These are phyloP conservation scores for Neoseiulus cucumeris DNA, from an alignment of 1,140 invertebrate genomes.

Conservation along the genomic window DNA sequence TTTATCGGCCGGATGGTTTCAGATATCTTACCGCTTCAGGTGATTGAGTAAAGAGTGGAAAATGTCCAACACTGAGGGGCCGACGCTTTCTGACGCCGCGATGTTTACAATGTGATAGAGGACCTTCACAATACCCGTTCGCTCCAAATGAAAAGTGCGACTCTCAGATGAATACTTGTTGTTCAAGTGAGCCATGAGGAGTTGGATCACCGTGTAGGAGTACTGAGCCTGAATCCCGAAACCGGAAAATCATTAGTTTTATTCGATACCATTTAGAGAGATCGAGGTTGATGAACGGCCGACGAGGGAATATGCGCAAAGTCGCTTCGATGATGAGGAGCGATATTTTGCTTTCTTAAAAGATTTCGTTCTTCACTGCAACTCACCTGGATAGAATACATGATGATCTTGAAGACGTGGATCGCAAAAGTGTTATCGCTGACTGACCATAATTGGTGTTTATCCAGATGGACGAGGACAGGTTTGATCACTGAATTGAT, in stretches of 20 bases:
- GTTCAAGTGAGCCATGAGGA: constrained; percentile 77
- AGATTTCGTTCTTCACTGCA: no score
- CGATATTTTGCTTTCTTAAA: not conserved
- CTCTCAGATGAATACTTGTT: constrained; percentile 33
- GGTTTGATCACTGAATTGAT: constrained; percentile 69
- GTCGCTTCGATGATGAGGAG: not conserved
- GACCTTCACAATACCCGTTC: constrained; percentile 81
- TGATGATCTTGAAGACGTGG: constrained; percentile 85
- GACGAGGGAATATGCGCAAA: no score
- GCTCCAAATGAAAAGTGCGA: constrained; percentile 19
- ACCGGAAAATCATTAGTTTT: no score
- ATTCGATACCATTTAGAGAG: no score
- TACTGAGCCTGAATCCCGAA: constrained; percentile 93
- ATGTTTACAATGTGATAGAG: constrained; percentile 89
- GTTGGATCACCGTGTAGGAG: constrained; percentile 88
- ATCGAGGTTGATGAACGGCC: no score
- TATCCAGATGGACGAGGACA: constrained; percentile 76
- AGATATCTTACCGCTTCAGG: constrained; percentile 42
- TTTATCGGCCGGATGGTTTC: no score
- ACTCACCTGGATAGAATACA: constrained; percentile 87
- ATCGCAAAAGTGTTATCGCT: constrained; percentile 49
- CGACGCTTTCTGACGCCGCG: constrained; percentile 82
- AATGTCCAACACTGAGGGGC: constrained; percentile 93
- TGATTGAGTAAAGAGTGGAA: constrained; percentile 88
- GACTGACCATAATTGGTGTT: constrained; percentile 72